phyloP scores from a whole-genome alignment of 2,113 vertebrate species.

The Pituophis catenifer region DNA sequence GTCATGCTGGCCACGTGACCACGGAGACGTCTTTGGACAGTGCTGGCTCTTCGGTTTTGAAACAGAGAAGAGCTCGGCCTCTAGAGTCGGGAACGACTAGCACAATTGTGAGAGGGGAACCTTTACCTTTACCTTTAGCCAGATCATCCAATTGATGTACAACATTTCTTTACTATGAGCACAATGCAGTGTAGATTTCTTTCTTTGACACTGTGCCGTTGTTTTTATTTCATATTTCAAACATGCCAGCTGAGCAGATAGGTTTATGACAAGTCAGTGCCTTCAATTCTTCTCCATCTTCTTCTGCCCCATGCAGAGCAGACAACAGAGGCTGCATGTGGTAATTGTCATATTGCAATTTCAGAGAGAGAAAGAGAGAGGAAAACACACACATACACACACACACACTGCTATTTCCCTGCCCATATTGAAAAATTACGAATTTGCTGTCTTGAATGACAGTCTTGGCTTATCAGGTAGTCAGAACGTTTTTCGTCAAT shows the following conservation, averaged over 20 bases:
- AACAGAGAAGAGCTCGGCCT: too few relatives aligned
- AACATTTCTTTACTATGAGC: neutral
- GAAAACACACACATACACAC: neutral
- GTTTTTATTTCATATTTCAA: neutral
- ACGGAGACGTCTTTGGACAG: too few relatives aligned
- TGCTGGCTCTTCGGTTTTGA: too few relatives aligned
- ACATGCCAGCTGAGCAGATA: neutral
- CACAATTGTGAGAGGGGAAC: too few relatives aligned
- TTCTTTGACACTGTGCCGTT: neutral
- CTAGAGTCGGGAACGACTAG: too few relatives aligned
- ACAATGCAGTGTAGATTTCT: neutral
- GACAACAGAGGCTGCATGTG: neutral
- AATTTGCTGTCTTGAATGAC: neutral
- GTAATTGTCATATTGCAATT: neutral
- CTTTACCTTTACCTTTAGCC: neutral
- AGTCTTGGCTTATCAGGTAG: conserved; percentile 1
- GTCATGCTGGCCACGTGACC: too few relatives aligned
- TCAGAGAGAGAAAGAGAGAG: neutral
- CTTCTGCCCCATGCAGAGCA: neutral
- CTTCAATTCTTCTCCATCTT: neutral
- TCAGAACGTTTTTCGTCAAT: neutral
- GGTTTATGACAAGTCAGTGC: neutral
- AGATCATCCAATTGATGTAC: neutral
- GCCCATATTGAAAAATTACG: conserved; percentile 1
- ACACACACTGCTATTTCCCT: neutral